Conservation (phyloP, 1,140 invertebrate species). For the Homalodisca vitripennis region DNA sequence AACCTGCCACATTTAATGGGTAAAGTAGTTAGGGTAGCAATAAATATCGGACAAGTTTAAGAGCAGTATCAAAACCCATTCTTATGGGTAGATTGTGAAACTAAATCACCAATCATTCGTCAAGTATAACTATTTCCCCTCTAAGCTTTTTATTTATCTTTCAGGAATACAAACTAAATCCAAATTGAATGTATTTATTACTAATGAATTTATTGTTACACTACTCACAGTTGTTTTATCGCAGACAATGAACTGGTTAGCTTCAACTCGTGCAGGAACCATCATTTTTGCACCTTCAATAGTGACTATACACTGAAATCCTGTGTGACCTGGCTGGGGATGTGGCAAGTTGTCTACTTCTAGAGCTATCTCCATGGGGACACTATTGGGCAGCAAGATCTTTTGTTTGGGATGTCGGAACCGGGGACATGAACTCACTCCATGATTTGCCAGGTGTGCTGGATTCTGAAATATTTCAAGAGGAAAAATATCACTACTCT, state of each 20-base stretch:
- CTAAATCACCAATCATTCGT: too few species aligned
- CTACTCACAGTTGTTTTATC: slow-evolving; percentile 74
- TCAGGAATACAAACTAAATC: too few species aligned
- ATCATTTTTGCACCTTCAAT: slow-evolving; percentile 89
- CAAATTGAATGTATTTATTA: too few species aligned
- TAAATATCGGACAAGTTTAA: too few species aligned
- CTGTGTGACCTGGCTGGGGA: slow-evolving; percentile 79
- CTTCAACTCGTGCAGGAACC: slow-evolving; percentile 80
- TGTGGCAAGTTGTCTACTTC: slow-evolving; percentile 89
- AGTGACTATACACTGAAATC: slow-evolving; percentile 87
- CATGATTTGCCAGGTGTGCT: slow-evolving; percentile 66
- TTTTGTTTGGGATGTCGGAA: slow-evolving; percentile 62
- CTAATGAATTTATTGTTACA: too few species aligned
- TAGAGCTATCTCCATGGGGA: slow-evolving; percentile 82
- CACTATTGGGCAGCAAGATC: slow-evolving; percentile 83
- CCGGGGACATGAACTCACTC: slow-evolving; percentile 75
- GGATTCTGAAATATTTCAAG: slow-evolving; percentile 60
- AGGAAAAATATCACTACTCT: too few species aligned
- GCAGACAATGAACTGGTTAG: slow-evolving; percentile 80
- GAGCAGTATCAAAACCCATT: too few species aligned
- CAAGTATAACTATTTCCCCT: too few species aligned
- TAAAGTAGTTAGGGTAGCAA: too few species aligned
- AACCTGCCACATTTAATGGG: too few species aligned
- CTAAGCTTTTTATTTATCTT: too few species aligned
- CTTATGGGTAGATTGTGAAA: too few species aligned